Evolutionary conservation across 1,140 invertebrate species (phyloP).

Genomic region (Ditylenchus dipsaci): DNA sequence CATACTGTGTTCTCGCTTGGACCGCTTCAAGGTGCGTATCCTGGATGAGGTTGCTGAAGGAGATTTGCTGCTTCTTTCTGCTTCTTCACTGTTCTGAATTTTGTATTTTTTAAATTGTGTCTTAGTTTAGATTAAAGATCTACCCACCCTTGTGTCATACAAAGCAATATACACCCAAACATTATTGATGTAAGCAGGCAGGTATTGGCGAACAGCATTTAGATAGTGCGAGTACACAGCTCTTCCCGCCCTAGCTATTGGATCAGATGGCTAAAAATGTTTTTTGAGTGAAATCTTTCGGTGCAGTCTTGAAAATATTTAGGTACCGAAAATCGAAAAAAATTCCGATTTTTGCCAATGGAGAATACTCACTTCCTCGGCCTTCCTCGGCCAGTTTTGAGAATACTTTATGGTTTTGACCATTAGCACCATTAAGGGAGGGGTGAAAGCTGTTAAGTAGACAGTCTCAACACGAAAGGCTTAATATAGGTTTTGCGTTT

Average conservation of each 20-base stretch:
- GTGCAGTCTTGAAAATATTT: too few species aligned
- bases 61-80: neutral
- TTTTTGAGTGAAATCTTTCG: slow-evolving; percentile 1
- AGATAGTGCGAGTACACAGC: slow-evolving; percentile 29
- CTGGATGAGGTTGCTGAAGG: neutral
- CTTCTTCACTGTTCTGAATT: slow-evolving; percentile 10
- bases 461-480: too few species aligned
- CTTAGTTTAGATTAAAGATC: too few species aligned
- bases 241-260: slow-evolving; percentile 19
- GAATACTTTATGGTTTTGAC: too few species aligned
- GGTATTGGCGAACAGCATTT: slow-evolving; percentile 27
- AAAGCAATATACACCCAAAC: slow-evolving; percentile 9
- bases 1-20: neutral
- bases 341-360: too few species aligned
- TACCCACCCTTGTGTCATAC: slow-evolving; percentile 10
- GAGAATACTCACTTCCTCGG: too few species aligned
- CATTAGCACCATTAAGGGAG: too few species aligned
- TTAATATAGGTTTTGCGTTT: too few species aligned
- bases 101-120: neutral
- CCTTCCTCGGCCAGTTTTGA: too few species aligned
- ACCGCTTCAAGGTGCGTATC: neutral
- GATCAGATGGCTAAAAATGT: slow-evolving; percentile 24
- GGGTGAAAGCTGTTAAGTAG: too few species aligned
- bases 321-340: too few species aligned
- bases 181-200: slow-evolving; percentile 21